Conservation (phyloP, 2,888 invertebrate genomes). For the Noctua fimbriata region DNA sequence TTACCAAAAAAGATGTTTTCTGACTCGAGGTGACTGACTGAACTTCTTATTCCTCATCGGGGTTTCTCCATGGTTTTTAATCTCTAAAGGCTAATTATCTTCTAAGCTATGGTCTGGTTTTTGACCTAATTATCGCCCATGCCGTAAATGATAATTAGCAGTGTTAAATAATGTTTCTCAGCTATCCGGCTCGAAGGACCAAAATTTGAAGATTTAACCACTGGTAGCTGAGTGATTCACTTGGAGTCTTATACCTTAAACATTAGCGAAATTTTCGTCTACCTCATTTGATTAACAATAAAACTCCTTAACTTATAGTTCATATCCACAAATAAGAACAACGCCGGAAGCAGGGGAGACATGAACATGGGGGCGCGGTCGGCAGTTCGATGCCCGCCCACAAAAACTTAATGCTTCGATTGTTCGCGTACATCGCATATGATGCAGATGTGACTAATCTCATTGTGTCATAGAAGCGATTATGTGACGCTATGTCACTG, state of each 20-base stretch:
- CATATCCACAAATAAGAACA: slow-evolving; percentile 41
- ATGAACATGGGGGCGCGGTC: slow-evolving; percentile 67
- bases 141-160: neutral
- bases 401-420: slow-evolving; percentile 74
- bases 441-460: slow-evolving; percentile 66
- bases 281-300: slow-evolving; percentile 1
- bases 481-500: slow-evolving; percentile 32
- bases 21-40: neutral
- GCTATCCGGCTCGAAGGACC: slow-evolving; percentile 15
- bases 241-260: neutral
- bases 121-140: neutral
- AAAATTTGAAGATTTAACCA: neutral
- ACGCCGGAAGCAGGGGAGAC: slow-evolving; percentile 69
- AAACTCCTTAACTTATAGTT: slow-evolving; percentile 29
- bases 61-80: neutral
- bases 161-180: neutral
- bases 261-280: neutral
- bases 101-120: neutral
- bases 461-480: slow-evolving; percentile 60
- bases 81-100: neutral
- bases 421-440: slow-evolving; percentile 61
- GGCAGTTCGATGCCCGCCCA: slow-evolving; percentile 78
- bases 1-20: neutral
- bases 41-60: neutral
- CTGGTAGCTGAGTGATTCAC: neutral